Base-by-base conservation (phyloP, 2,113 vertebrate genomes). In the Sceloporus tristichus region DNA sequence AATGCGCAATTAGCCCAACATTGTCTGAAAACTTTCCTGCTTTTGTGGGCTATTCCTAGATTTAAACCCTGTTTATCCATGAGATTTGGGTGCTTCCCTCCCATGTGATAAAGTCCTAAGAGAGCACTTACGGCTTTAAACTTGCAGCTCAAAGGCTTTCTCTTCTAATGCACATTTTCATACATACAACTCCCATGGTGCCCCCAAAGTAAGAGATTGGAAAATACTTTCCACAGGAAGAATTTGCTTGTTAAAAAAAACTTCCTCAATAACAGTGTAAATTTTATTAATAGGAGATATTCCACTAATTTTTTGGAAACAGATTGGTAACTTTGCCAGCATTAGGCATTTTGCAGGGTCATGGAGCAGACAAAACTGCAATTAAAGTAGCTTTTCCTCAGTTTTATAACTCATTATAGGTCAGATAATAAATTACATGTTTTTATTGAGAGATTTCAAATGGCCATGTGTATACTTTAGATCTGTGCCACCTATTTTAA, bases 361-460 rank as follows among this genome's bases (percentile, higher is more conserved):
- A 77, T 25, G 1, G 53, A 88, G 76, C 66, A 78, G 71, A 59
- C 85, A 87, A 87, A 80, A 25, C 71, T 48, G 79, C 0, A 3
- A 87, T 86, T 40, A 88, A 29, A 38, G 42, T 21, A 76, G 86
- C 66, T 80, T 10, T 42, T 83, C 81, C 3, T 48, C 25, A 2
- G 53, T 89, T 85, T 84, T 62, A 82, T 14, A 54, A 93, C 29
- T n/a, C 85, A 1, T 18, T 68, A 25, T 16, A 59, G 10, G 14
- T 42, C 84, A 21, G 11, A 88, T 59, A 83, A 68, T 66, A 90
- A 90, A 89, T 90, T 87, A 78, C 27, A 23, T 54, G 23, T 34
- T 87, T 86, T 85, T 48, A 91, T 93, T 79, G 74, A 34, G 88
- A 89, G 0, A 42, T 13, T 4, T 84, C 2, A 83, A 91, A 88